Percentiles rank a stretch among this genome's conserved stretches.
phyloP scores from a whole-genome alignment of 2,113 vertebrate genomes.

The Pygoscelis adeliae region DNA sequence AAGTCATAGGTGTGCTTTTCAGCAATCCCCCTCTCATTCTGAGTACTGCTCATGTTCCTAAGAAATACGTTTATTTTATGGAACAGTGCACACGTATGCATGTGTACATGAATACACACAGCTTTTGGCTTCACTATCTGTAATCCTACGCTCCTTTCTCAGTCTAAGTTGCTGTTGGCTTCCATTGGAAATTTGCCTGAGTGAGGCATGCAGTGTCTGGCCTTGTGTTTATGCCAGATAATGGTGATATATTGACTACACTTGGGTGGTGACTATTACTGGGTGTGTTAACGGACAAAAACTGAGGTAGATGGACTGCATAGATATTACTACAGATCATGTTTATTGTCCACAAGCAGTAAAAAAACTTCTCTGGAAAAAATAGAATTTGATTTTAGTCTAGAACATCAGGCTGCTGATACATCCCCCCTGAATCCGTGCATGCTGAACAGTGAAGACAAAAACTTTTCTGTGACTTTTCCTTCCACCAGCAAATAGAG shows the following conservation, averaged over 20 bases:
- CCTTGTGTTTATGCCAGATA: background rate
- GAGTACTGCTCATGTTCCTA: background rate
- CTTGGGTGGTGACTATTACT: background rate
- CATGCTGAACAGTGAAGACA: background rate
- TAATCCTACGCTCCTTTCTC: background rate
- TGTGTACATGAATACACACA: background rate
- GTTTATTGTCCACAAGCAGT: background rate
- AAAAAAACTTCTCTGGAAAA: background rate
- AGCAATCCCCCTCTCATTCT: background rate
- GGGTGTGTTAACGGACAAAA: background rate
- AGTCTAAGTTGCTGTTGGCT: background rate
- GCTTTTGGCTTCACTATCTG: background rate
- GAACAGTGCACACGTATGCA: background rate
- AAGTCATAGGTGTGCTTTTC: background rate
- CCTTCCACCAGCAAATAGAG: background rate
- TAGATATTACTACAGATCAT: background rate
- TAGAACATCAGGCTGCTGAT: background rate
- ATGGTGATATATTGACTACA: background rate
- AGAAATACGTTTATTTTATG: background rate
- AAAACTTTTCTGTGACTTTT: background rate
- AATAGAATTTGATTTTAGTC: background rate
- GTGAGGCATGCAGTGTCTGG: background rate
- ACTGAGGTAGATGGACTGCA: background rate
- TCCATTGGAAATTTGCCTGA: background rate
- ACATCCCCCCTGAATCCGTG: background rate